Evolutionary conservation across 2,888 invertebrate species (phyloP).

Genomic region (Stenoptilia bipunctidactyla): DNA sequence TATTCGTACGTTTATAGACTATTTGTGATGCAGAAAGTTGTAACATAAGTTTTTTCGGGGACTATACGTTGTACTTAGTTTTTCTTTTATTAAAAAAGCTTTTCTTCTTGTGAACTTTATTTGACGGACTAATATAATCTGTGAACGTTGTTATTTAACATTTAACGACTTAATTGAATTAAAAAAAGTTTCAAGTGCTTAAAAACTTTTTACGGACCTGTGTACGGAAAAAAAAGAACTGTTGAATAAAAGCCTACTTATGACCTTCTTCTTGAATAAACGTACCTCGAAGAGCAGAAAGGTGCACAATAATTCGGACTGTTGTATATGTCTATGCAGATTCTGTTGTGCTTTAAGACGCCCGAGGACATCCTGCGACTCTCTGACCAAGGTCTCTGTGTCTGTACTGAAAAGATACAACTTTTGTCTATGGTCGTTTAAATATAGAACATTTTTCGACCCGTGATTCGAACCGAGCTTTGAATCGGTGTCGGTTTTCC

Average conservation of each 20-base stretch:
- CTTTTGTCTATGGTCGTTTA: constrained; percentile 58
- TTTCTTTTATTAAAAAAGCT: no score
- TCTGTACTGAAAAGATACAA: constrained; percentile 55
- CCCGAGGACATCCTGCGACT: constrained; percentile 43
- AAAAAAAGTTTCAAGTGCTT: no score
- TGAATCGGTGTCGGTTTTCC: background rate
- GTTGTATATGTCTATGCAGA: constrained; percentile 42
- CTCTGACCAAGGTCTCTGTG: constrained; percentile 47
- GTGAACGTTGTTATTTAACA: no score
- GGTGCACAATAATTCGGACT: constrained; percentile 43
- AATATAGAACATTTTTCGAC: constrained; percentile 41
- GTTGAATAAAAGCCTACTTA: constrained; percentile 51
- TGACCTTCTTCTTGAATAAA: constrained; percentile 49
- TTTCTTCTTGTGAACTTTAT: no score
- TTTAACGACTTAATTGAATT: no score
- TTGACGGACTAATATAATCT: no score
- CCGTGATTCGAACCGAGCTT: constrained; percentile 11
- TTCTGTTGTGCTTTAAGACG: constrained; percentile 46
- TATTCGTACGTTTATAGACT: constrained; percentile 57
- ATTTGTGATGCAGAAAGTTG: constrained; percentile 43
- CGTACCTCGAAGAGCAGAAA: constrained; percentile 41
- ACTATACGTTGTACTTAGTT: no score
- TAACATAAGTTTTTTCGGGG: constrained; percentile 21
- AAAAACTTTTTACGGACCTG: no score
- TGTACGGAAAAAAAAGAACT: no score